phyloP scores from a whole-genome alignment of 1,140 invertebrate species.

The Sycobia sp. region DNA sequence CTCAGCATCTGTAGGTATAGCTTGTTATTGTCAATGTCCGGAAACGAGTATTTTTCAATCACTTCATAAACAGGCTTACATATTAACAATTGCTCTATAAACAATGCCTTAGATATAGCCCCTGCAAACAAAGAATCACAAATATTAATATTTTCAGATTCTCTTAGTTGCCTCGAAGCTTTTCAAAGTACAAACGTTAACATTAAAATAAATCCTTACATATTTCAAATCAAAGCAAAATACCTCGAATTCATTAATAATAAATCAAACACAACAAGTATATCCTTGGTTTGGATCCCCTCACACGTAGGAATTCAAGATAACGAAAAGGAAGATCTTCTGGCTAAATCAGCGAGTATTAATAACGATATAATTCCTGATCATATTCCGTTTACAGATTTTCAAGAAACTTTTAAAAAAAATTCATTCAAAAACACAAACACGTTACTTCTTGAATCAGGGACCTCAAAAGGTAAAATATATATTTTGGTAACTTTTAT shows the following conservation, averaged over 20 bases:
- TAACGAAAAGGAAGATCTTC: no score
- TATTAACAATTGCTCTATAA: slow-evolving; percentile 7
- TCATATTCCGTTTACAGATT: background rate
- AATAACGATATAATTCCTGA: background rate
- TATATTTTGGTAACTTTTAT: background rate
- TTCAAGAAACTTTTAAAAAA: background rate
- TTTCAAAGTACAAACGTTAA: background rate
- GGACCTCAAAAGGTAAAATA: background rate
- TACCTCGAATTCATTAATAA: background rate
- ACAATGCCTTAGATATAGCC: background rate
- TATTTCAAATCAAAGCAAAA: slow-evolving; percentile 4
- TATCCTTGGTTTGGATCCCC: slow-evolving; percentile 7
- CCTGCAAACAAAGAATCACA: background rate
- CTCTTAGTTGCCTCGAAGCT: background rate
- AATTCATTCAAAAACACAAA: background rate
- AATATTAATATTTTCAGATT: background rate
- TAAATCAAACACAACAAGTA: background rate
- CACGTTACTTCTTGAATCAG: background rate
- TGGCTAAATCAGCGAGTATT: background rate
- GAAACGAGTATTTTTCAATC: background rate
- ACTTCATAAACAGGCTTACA: background rate
- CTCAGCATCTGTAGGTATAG: background rate
- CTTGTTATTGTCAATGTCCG: background rate
- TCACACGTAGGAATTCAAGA: background rate
- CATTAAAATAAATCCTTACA: background rate